phyloP scores from a whole-genome alignment of 2,797 vertebrate genomes.

The Lutjanus argentimaculatus region DNA sequence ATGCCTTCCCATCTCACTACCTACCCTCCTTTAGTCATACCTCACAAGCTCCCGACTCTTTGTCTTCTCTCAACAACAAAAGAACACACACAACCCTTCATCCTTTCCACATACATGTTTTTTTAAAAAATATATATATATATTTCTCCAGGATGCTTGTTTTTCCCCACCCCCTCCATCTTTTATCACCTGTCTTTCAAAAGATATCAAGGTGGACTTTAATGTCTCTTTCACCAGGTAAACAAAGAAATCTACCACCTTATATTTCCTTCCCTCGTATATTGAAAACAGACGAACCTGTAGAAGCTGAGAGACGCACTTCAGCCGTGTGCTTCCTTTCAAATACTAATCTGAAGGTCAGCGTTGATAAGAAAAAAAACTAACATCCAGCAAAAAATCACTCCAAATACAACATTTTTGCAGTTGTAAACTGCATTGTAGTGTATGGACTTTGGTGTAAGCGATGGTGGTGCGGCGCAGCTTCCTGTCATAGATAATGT shows the following conservation, averaged over 20 bases:
- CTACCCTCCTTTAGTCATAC: not conserved
- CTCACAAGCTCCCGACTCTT: not conserved
- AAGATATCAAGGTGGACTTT: conserved; percentile 30
- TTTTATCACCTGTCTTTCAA: conserved; percentile 26
- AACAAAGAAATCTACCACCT: conserved; percentile 30
- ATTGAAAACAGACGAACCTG: not conserved
- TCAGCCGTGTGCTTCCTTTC: not conserved
- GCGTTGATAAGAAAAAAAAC: not conserved
- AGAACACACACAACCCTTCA: conserved; percentile 4
- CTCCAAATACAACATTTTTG: not conserved
- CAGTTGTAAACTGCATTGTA: not conserved
- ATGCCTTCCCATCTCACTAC: conserved; percentile 1
- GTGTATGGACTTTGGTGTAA: conserved; percentile 30
- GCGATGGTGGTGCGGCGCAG: conserved; percentile 24
- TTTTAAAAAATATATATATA: too few species aligned
- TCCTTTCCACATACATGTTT: not conserved
- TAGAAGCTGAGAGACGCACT: not conserved
- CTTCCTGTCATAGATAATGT: conserved; percentile 62
- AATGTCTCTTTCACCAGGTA: conserved; percentile 39
- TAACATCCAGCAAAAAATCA: not conserved
- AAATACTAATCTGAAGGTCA: not conserved
- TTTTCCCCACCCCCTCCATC: not conserved
- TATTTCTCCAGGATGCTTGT: conserved; percentile 17
- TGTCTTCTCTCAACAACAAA: conserved; percentile 24
- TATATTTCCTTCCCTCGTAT: not conserved